Conservation (phyloP, 2,113 vertebrate genomes). For the Silurus asotus region DNA sequence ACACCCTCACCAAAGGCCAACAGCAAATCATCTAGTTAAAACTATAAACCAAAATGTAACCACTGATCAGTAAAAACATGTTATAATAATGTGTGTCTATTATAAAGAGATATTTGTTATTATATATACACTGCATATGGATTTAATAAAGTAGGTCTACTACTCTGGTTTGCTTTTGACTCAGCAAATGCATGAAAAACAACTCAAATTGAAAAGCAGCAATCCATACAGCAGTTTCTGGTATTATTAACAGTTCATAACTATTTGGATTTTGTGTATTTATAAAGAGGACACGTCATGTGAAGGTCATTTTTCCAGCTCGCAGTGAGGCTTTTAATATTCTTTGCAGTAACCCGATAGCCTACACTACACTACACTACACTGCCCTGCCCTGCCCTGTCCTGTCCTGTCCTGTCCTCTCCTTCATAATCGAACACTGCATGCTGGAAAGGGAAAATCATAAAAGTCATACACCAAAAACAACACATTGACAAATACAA, state of each 20-base stretch:
- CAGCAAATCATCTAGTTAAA: too few species aligned
- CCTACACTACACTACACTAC: not conserved
- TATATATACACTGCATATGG: too few species aligned
- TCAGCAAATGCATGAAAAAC: not conserved
- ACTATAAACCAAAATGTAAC: too few species aligned
- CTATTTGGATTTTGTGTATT: not conserved
- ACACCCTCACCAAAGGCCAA: conserved; percentile 10
- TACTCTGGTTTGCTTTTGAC: not conserved
- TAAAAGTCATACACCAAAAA: not conserved
- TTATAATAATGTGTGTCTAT: not conserved
- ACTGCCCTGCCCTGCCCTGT: not conserved
- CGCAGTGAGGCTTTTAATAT: not conserved
- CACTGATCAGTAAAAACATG: not conserved
- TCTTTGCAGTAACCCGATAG: conserved; percentile 35
- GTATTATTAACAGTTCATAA: too few species aligned
- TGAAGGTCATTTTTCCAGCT: not conserved
- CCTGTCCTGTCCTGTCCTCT: conserved; percentile 17
- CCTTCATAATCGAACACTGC: conserved; percentile 14
- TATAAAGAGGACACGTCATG: not conserved
- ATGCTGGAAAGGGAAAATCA: not conserved
- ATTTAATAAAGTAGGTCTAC: not conserved
- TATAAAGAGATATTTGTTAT: not conserved
- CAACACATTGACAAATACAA: not conserved
- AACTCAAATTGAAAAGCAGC: not conserved
- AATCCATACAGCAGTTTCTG: not conserved